A percentile compares a stretch with the other conserved stretches of the same genome.
Conservation (phyloP, 2,797 vertebrate genomes). For the Threskiornis aethiopicus region DNA sequence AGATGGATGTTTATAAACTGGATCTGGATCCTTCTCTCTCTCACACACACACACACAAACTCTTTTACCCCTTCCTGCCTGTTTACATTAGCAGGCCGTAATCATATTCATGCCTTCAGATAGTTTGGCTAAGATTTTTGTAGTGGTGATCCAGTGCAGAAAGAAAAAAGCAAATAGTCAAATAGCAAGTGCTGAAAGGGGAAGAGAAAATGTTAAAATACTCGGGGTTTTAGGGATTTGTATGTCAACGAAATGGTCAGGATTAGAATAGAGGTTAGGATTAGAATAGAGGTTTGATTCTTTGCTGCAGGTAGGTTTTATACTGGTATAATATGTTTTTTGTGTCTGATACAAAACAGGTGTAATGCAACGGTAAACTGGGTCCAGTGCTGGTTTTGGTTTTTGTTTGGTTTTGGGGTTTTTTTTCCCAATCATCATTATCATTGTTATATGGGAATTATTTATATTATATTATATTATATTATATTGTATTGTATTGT, state of each 20-base stretch:
- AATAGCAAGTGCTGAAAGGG: not conserved
- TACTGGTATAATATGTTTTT: not conserved
- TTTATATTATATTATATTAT: too few species aligned
- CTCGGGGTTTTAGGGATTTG: not conserved
- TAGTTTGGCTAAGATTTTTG: not conserved
- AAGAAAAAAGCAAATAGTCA: not conserved
- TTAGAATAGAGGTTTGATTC: not conserved
- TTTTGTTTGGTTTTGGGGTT: not conserved
- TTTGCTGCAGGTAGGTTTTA: not conserved
- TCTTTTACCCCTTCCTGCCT: not conserved
- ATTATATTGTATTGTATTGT: too few species aligned
- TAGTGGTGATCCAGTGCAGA: not conserved
- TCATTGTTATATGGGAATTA: not conserved
- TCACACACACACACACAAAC: not conserved
- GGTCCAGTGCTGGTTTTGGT: not conserved
- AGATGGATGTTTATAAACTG: constrained; percentile 46
- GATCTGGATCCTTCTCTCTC: constrained; percentile 27
- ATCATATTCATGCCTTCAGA: not conserved
- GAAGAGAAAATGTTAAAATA: not conserved
- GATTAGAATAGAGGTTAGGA: not conserved
- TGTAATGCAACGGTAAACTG: not conserved
- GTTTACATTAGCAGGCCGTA: not conserved
- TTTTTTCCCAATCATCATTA: not conserved
- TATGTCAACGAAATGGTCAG: not conserved
- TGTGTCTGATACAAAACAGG: not conserved